Base-by-base conservation (phyloP, 2,797 vertebrate species). In the Tragelaphus eurycerus region DNA sequence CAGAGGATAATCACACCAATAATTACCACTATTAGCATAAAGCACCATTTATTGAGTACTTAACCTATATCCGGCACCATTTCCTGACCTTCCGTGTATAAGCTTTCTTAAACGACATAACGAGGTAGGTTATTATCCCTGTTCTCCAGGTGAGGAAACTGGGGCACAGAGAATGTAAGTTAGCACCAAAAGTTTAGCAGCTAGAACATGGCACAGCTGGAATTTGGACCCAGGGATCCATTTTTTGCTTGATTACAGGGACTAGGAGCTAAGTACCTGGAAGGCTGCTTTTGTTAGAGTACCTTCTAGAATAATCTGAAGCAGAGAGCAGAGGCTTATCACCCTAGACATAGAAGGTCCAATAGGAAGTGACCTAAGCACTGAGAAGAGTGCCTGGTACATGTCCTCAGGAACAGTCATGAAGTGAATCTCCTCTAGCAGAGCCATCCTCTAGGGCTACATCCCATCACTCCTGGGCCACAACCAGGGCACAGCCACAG, bases 1-100 rank as follows among this genome's bases (percentile, higher is more conserved):
- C 6, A 43, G 27, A 21, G 52, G 8, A 64, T 27, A 29, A 52
- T 4, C 31, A 1, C 2, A 1, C 16, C 31, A 0, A 0, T 10
- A 15, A 54, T 55, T 2, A 38, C 48, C 21, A 3, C 67, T 19
- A 2, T 50, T 9, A 27, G 2, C 78, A 2, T 6, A 46, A 79
- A 34, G 29, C 43, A 15, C n/a, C n/a, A 8, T 8, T 48, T 57
- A 19, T 12, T 21, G 46, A 55, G 14, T 19, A n/a, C 12, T 82
- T 23, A 29, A 7, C 59, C 10, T 0, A 31, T 27, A 6, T n/a
- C 23, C 29, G 43, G 27, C 14, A 12, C 8, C 4, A 2, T 76
- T 86, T 38, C 88, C 27, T 8, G 17, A n/a, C 7, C 27, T 57
- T 50, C 6, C 1, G 1, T 1, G 19, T 14, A 52, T 46, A 43